Percentiles rank a stretch among this genome's conserved stretches.
Conservation (phyloP, 2,888 invertebrate species). For the Heliconius ismenius region DNA sequence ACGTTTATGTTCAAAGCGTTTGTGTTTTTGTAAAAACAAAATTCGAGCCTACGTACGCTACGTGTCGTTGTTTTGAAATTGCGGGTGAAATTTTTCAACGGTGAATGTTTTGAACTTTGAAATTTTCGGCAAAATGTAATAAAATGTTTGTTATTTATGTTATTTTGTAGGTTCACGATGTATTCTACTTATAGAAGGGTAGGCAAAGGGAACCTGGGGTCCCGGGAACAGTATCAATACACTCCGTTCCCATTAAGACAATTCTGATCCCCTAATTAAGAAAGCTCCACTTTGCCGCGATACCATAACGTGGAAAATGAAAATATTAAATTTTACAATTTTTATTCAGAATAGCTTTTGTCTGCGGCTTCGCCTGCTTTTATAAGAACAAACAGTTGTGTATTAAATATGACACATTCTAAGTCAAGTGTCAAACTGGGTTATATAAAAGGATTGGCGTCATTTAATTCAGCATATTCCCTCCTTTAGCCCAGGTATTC, state of each 20-base stretch:
- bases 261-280: no score
- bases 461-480: not conserved
- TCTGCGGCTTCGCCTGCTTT: not conserved
- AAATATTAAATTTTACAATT: no score
- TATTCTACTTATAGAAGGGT: no score
- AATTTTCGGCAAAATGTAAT: not conserved
- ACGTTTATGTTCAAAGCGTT: slow-evolving; percentile 32
- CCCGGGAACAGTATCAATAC: no score
- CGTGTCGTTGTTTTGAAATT: slow-evolving; percentile 25
- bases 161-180: not conserved
- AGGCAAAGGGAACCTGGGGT: no score
- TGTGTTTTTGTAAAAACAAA: slow-evolving; percentile 33
- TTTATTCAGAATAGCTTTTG: not conserved
- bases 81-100: slow-evolving; percentile 28
- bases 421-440: not conserved
- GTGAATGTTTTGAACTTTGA: slow-evolving; percentile 7
- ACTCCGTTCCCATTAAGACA: no score
- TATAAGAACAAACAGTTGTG: no score
- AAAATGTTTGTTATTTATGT: not conserved
- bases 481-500: not conserved
- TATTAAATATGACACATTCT: not conserved
- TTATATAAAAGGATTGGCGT: not conserved
- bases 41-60: slow-evolving; percentile 12
- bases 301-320: no score
- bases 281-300: no score